Evolutionary conservation across 1,140 invertebrate genomes (phyloP).

Genomic region (Brachionus asplanchnoidis): DNA sequence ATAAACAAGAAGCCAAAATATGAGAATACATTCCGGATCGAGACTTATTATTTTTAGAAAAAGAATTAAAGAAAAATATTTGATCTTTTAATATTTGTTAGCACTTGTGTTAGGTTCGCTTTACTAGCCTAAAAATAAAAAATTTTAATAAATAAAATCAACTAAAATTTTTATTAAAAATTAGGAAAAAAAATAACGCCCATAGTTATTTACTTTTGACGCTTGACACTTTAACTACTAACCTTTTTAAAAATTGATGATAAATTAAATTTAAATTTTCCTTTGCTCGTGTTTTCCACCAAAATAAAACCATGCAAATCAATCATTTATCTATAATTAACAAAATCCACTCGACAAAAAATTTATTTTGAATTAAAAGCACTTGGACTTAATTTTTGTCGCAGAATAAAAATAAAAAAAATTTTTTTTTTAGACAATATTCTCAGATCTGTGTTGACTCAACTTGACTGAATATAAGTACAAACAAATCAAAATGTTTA

Average conservation of each 20-base stretch:
- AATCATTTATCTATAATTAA: not conserved
- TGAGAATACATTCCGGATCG: too few relatives aligned
- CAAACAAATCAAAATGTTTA: constrained; percentile 31
- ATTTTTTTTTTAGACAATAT: not conserved
- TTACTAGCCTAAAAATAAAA: not conserved
- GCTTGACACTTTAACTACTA: not conserved
- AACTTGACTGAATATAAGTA: not conserved
- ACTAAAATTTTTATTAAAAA: not conserved
- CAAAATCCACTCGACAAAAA: not conserved
- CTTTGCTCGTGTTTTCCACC: not conserved
- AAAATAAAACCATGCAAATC: not conserved
- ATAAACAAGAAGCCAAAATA: not conserved
- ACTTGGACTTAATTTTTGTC: not conserved
- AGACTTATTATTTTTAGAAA: too few relatives aligned
- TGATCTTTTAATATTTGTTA: not conserved
- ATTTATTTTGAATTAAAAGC: not conserved
- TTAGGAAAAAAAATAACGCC: not conserved
- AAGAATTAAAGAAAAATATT: not conserved
- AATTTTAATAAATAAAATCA: not conserved
- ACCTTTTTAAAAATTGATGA: not conserved
- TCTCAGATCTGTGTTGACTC: not conserved
- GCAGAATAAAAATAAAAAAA: not conserved
- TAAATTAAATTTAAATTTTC: not conserved
- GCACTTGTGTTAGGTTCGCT: not conserved
- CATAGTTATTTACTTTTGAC: not conserved